These are phyloP conservation scores for Psittacula echo DNA, from an alignment of 2,797 vertebrate species.

Conservation along the genomic window DNA sequence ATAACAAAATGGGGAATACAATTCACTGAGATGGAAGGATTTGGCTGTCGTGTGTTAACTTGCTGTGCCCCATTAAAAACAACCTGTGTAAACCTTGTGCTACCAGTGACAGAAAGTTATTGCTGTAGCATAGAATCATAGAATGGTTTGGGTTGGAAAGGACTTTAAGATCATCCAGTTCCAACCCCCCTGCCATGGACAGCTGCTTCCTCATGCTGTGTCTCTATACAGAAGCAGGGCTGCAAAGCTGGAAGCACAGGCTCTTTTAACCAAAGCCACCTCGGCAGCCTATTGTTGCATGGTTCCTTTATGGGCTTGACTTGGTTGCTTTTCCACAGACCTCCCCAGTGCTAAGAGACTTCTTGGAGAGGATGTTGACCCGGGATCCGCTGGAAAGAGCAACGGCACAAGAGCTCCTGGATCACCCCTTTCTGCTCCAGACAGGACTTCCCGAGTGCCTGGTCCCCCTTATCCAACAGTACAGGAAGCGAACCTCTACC, in stretches of 20 bases:
- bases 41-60: background rate
- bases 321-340: slow-evolving; percentile 75
- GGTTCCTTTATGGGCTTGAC: background rate
- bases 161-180: too few relatives aligned
- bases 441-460: slow-evolving; percentile 95
- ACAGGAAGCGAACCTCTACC: slow-evolving; percentile 94
- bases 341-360: slow-evolving; percentile 94
- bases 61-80: background rate
- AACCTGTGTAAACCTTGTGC: background rate
- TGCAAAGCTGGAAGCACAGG: background rate
- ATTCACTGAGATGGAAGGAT: background rate
- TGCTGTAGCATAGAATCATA: background rate
- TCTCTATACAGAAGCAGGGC: background rate
- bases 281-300: background rate
- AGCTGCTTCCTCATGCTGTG: accelerated
- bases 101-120: background rate
- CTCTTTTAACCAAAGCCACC: background rate
- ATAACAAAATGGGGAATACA: background rate
- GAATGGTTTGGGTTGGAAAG: too few relatives aligned
- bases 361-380: slow-evolving; percentile 94
- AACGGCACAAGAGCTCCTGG: slow-evolving; percentile 92
- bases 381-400: slow-evolving; percentile 92
- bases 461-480: slow-evolving; percentile 94
- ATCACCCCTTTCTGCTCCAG: slow-evolving; percentile 97
- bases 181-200: too few relatives aligned